A percentile compares a stretch with the other conserved stretches of the same genome.
These are phyloP conservation scores for Pseudotriccus pelzelni DNA, from an alignment of 2,797 vertebrate species.

Conservation along the genomic window DNA sequence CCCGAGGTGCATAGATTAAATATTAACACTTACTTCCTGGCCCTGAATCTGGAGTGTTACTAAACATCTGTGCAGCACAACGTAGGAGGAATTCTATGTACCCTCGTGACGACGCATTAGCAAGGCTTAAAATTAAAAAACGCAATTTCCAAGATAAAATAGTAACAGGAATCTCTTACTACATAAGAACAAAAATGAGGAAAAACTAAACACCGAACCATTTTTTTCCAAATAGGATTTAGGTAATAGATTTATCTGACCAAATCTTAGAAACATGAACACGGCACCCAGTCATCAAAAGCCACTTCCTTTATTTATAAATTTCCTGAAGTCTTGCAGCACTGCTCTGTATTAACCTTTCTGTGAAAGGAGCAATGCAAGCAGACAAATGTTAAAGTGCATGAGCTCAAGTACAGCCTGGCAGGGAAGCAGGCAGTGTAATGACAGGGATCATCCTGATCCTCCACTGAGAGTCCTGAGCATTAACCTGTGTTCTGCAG, in stretches of 20 bases:
- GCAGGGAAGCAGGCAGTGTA: neutral
- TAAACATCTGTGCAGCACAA: neutral
- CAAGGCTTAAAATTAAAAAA: neutral
- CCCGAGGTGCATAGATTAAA: neutral
- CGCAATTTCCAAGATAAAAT: neutral
- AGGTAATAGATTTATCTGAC: neutral
- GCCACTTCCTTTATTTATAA: slow-evolving; percentile 10
- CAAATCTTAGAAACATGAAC: neutral
- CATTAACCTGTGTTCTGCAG: neutral
- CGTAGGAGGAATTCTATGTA: neutral
- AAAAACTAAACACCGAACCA: neutral
- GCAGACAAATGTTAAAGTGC: neutral
- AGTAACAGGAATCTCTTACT: neutral
- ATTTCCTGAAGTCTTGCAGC: neutral
- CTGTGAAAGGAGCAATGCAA: neutral
- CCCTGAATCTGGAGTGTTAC: neutral
- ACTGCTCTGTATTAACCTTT: neutral
- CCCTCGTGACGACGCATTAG: neutral
- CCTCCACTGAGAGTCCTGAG: neutral
- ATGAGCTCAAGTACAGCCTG: neutral
- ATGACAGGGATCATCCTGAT: neutral
- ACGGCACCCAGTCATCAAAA: neutral
- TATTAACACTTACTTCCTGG: neutral
- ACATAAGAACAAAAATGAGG: neutral
- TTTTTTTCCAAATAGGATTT: neutral